Base-by-base conservation (phyloP, 2,113 vertebrate genomes). In the Bujurquina vittata region DNA sequence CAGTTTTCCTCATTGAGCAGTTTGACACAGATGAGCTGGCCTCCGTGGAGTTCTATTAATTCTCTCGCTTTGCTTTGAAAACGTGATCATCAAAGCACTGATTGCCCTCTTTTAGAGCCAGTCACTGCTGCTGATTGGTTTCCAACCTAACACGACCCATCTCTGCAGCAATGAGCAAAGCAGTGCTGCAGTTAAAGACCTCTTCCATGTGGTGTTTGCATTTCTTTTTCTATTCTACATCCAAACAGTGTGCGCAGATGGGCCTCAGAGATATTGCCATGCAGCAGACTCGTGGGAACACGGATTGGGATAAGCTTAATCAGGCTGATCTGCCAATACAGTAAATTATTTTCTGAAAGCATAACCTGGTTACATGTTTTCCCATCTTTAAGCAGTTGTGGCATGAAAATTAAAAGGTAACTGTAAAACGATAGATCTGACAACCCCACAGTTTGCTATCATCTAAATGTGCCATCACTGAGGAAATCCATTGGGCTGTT, bases 81-180 rank as follows among this genome's bases (percentile, higher is more conserved):
- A 67, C n/a, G 17, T 43, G 2, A 22, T 72, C 37, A 72, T 85
- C 20, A 80, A 40, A 77, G 22, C 26, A 5, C 37, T 58, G 65
- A 74, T 63, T 85, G 35, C 29, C 62, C 18, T 60, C 37, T 83
- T 69, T 22, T 59, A 67, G 60, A 60, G 40, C 29, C 63, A 67
- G 5, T 74, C 33, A 49, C 79, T 37, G 8, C 40, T 55, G 29
- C 56, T 76, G 81, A 79, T 55, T 69, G 73, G 22, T 69, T 43
- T 58, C 75, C 22, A 60, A 78, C 55, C 49, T 11, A 55, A 35
- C 57, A 22, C 17, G 18, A 81, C 22, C 37, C 17, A 5, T 52
- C 3, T 60, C 14, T 55, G 40, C 29, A 31, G 14, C 57, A 73
- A 56, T 8, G 18, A 72, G 54, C 49, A 74, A 52, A 69, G 22